Percentiles rank a stretch among this genome's conserved stretches.
Conservation (phyloP, 2,888 invertebrate species). For the Drosophila prolongata region DNA sequence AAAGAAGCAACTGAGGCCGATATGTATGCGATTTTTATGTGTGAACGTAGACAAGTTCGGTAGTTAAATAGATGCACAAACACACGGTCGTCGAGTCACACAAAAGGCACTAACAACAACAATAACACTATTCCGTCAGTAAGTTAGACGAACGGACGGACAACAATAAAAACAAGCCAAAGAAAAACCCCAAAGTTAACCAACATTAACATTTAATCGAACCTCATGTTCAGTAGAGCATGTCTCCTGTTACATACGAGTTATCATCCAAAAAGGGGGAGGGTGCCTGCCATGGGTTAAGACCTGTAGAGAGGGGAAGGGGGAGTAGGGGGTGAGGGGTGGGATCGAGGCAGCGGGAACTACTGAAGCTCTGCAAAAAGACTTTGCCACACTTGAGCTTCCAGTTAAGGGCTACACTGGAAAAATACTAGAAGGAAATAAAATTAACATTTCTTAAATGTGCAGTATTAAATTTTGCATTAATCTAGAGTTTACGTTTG, state of each 20-base stretch:
- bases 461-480: too few relatives aligned
- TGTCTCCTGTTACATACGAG: slow-evolving; percentile 82
- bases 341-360: slow-evolving; percentile 69
- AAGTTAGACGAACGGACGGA: slow-evolving; percentile 23
- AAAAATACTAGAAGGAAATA: neutral
- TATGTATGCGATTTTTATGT: slow-evolving; percentile 76
- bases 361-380: slow-evolving; percentile 81
- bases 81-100: slow-evolving; percentile 52
- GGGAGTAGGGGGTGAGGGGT: slow-evolving; percentile 17
- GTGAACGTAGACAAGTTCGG: slow-evolving; percentile 81
- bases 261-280: slow-evolving; percentile 58
- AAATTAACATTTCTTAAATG: too few relatives aligned
- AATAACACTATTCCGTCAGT: slow-evolving; percentile 20
- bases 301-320: slow-evolving; percentile 34
- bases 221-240: slow-evolving; percentile 84
- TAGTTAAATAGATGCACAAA: slow-evolving; percentile 78
- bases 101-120: slow-evolving; percentile 31
- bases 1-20: slow-evolving; percentile 38
- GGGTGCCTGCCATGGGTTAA: slow-evolving; percentile 48
- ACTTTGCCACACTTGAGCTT: slow-evolving; percentile 56
- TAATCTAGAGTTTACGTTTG: too few relatives aligned
- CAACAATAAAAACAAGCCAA: slow-evolving; percentile 55
- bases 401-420: slow-evolving; percentile 23
- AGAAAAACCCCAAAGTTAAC: slow-evolving; percentile 83
- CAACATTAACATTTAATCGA: slow-evolving; percentile 84